Conservation (phyloP, 2,888 invertebrate species). For the Nesidiocoris tenuis region DNA sequence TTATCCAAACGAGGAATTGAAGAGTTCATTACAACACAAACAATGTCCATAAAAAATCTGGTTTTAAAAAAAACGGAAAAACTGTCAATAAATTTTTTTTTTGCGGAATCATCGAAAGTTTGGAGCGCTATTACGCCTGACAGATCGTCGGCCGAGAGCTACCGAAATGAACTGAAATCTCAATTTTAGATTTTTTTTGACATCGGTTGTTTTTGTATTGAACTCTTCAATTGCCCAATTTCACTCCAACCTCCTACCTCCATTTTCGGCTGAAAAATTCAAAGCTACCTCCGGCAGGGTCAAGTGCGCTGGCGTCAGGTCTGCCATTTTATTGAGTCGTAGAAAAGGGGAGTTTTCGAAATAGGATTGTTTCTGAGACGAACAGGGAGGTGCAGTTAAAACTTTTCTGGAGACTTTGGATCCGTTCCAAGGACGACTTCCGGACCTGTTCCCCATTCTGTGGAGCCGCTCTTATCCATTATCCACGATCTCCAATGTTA, state of each 20-base stretch:
- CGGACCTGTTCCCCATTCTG: neutral
- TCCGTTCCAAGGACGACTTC: neutral
- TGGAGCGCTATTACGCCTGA: no score
- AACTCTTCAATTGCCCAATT: no score
- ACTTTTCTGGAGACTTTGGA: neutral
- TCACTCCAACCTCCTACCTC: neutral
- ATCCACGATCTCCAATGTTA: neutral
- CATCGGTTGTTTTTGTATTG: neutral
- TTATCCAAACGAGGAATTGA: no score
- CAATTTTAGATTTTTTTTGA: neutral
- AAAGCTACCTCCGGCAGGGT: neutral
- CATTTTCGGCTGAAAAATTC: neutral
- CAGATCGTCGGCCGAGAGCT: no score
- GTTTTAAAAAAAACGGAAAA: no score
- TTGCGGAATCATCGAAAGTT: no score
- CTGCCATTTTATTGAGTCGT: neutral
- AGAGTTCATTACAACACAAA: no score
- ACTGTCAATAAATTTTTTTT: no score
- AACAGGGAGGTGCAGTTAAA: neutral
- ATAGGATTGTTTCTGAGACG: neutral
- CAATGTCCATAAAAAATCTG: no score
- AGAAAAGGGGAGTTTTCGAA: neutral
- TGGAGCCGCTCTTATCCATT: neutral
- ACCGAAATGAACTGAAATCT: no score
- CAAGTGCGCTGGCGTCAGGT: neutral